These are phyloP conservation scores for Fragum fragum DNA, from an alignment of 2,888 invertebrate genomes.

Conservation along the genomic window DNA sequence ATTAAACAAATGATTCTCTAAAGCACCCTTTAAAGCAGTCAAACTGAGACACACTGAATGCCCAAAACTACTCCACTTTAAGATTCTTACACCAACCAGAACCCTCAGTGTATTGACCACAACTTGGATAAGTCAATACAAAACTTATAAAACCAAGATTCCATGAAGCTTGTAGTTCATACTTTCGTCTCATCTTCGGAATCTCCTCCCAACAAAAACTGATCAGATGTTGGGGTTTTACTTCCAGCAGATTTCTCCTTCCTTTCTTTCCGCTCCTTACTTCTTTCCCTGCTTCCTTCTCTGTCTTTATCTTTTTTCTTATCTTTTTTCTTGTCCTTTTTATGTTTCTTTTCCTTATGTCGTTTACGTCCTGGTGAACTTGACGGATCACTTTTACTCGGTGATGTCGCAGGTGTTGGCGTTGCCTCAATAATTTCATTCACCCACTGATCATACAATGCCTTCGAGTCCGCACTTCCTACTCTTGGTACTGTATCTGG, in stretches of 20 bases:
- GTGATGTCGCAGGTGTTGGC: constrained; percentile 43
- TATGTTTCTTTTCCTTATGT: constrained; percentile 48
- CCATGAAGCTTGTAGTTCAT: constrained; percentile 2
- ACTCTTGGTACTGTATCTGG: constrained; percentile 22
- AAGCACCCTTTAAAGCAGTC: no score
- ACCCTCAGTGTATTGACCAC: no score
- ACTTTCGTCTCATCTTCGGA: constrained; percentile 51
- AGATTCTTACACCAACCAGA: no score
- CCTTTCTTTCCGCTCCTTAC: constrained; percentile 47
- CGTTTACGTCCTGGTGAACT: constrained; percentile 44
- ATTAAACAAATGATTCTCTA: no score
- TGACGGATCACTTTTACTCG: constrained; percentile 43
- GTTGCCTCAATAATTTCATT: constrained; percentile 61
- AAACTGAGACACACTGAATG: no score
- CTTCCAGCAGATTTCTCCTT: constrained; percentile 28
- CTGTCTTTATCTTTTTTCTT: constrained; percentile 46
- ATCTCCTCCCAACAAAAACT: constrained; percentile 48
- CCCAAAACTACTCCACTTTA: no score
- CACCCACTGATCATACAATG: constrained; percentile 65
- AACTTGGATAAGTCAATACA: no score
- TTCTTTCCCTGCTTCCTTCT: constrained; percentile 34
- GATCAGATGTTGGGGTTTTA: constrained; percentile 59
- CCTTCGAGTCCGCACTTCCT: constrained; percentile 61
- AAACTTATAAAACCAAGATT: not conserved
- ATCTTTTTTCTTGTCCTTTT: constrained; percentile 50